These are phyloP conservation scores for Ophion obscuratus DNA, from an alignment of 2,888 invertebrate genomes.

Conservation along the genomic window DNA sequence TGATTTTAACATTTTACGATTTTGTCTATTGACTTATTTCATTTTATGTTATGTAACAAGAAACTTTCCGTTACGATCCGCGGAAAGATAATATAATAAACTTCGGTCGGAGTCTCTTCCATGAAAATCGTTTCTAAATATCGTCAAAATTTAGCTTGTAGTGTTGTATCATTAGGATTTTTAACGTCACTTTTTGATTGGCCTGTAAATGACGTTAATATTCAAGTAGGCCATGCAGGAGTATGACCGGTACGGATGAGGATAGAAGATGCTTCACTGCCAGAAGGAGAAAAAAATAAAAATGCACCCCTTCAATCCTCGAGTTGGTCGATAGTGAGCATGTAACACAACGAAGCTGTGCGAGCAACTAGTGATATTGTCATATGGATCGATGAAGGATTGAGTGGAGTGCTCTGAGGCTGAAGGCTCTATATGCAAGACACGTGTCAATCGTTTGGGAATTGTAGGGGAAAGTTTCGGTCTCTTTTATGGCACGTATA, in stretches of 20 bases:
- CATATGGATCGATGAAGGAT: constrained; percentile 39
- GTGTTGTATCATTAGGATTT: constrained; percentile 6
- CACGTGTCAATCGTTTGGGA: constrained; percentile 57
- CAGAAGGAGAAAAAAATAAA: constrained; percentile 32
- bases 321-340: constrained; percentile 19
- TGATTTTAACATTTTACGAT: too few relatives aligned
- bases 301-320: constrained; percentile 53
- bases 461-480: constrained; percentile 29
- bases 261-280: constrained; percentile 42
- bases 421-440: constrained; percentile 33
- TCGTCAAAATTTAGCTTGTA: too few relatives aligned
- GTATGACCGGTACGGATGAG: constrained; percentile 47
- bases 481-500: background rate
- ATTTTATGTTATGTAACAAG: too few relatives aligned
- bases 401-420: constrained; percentile 40
- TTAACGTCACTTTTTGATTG: constrained; percentile 10
- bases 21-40: too few relatives aligned
- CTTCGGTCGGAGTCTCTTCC: too few relatives aligned
- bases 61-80: too few relatives aligned
- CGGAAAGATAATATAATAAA: too few relatives aligned
- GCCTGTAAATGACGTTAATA: constrained; percentile 52
- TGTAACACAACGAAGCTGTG: constrained; percentile 50
- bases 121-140: too few relatives aligned
- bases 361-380: constrained; percentile 41
- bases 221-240: constrained; percentile 48